Conservation (phyloP, 1,140 invertebrate genomes). For the Zaprionus ornatus region DNA sequence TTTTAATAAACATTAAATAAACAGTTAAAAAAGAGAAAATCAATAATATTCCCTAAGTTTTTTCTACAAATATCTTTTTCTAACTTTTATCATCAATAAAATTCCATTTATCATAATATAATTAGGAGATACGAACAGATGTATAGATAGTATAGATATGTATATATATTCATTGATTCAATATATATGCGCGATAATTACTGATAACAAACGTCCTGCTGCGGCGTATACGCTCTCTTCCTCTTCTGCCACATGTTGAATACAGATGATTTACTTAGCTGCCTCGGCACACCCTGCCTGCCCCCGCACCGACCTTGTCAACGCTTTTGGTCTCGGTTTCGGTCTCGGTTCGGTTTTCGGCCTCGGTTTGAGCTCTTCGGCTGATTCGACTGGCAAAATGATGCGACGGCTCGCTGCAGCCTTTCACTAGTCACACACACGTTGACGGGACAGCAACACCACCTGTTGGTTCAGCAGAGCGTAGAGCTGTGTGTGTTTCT, state of each 20-base stretch:
- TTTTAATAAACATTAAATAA: too few relatives aligned
- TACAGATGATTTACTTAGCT: conserved; percentile 33
- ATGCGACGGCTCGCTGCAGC: conserved; percentile 61
- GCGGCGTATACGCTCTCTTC: conserved; percentile 1
- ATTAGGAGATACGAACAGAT: not conserved
- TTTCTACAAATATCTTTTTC: too few relatives aligned
- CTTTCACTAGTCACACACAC: conserved; percentile 71
- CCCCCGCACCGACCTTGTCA: not conserved
- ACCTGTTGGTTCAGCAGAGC: conserved; percentile 64
- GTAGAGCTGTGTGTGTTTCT: not conserved
- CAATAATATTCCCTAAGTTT: too few relatives aligned
- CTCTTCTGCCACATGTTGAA: conserved; percentile 40
- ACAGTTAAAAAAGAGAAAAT: too few relatives aligned
- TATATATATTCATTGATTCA: not conserved
- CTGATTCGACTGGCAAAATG: conserved; percentile 61
- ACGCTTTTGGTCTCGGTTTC: conserved; percentile 18
- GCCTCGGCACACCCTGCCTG: conserved; percentile 3
- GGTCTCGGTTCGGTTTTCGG: conserved; percentile 21
- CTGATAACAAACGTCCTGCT: not conserved
- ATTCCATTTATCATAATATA: not conserved
- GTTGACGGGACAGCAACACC: conserved; percentile 70
- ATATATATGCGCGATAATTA: not conserved
- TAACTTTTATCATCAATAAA: not conserved
- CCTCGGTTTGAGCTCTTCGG: conserved; percentile 10
- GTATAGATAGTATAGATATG: not conserved